Evolutionary conservation across 2,888 invertebrate genomes (phyloP).

Genomic region (Hydroisotoma schaefferi): DNA sequence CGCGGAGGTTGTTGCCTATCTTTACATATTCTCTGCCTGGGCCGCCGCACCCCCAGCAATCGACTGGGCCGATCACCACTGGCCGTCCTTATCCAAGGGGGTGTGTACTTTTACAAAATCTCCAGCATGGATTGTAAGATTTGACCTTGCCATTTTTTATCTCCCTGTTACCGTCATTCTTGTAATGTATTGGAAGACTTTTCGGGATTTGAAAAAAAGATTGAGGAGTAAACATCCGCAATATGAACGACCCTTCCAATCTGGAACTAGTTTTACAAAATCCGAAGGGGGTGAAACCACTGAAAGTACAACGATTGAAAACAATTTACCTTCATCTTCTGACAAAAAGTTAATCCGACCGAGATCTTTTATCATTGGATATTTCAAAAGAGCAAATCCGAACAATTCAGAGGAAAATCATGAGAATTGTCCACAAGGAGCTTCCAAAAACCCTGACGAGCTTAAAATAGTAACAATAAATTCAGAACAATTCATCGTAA

Average conservation of each 20-base stretch:
- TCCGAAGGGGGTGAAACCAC: neutral
- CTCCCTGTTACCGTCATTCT: neutral
- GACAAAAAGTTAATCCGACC: too few relatives aligned
- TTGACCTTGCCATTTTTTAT: neutral
- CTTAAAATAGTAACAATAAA: neutral
- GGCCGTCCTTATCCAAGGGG: neutral
- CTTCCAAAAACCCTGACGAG: neutral
- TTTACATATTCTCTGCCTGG: neutral
- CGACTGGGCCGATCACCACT: neutral
- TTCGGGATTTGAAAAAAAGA: neutral
- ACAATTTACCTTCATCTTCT: neutral
- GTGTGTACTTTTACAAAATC: neutral
- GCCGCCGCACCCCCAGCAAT: neutral
- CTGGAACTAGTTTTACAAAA: neutral
- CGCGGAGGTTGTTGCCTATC: neutral
- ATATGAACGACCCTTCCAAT: neutral
- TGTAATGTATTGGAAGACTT: neutral
- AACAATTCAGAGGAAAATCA: too few relatives aligned
- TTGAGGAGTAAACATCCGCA: neutral
- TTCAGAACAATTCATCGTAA: neutral
- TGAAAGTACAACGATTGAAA: too few relatives aligned
- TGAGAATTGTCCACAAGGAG: neutral
- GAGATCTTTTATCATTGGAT: too few relatives aligned
- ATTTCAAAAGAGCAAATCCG: neutral
- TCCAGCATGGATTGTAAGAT: neutral